Evolutionary conservation across 1,140 invertebrate genomes (phyloP).

Genomic region (Halesus radiatus): DNA sequence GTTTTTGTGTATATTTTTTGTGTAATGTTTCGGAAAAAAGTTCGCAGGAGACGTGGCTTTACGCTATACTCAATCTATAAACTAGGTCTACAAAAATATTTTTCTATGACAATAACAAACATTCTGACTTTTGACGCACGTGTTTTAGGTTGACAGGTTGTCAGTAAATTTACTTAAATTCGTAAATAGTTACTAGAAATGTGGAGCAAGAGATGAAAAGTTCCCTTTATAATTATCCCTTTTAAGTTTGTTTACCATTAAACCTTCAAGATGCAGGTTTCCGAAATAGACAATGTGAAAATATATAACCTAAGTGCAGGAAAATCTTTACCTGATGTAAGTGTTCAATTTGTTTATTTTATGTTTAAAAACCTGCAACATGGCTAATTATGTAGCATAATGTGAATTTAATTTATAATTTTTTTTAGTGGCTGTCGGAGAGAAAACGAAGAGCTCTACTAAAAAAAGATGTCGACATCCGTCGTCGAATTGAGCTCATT

Average conservation of each 20-base stretch:
- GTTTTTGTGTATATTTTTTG: too few relatives aligned
- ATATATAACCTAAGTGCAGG: constrained; percentile 98
- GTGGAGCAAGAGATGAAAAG: neutral
- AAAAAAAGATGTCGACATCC: constrained; percentile 92
- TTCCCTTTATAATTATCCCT: neutral
- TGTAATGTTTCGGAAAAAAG: too few relatives aligned
- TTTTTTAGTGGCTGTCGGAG: constrained; percentile 90
- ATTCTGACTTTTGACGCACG: neutral
- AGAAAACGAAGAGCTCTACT: constrained; percentile 87
- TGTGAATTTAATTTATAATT: constrained; percentile 34
- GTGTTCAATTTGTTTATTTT: constrained; percentile 55
- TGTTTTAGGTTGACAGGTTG: neutral
- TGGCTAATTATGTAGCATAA: neutral
- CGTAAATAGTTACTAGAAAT: neutral
- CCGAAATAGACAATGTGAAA: constrained; percentile 94
- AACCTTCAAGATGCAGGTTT: constrained; percentile 79
- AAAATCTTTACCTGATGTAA: constrained; percentile 96
- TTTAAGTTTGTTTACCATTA: neutral
- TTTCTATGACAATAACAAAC: constrained; percentile 21
- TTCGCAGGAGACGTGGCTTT: too few relatives aligned
- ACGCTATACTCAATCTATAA: too few relatives aligned
- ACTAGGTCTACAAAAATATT: neutral
- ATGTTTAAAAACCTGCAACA: neutral
- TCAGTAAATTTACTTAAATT: neutral
- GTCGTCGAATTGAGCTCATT: constrained; percentile 93